Evolutionary conservation across 2,113 vertebrate species (phyloP), one percentile per base, ranked within the genome.

Genomic region (Mola mola): DNA sequence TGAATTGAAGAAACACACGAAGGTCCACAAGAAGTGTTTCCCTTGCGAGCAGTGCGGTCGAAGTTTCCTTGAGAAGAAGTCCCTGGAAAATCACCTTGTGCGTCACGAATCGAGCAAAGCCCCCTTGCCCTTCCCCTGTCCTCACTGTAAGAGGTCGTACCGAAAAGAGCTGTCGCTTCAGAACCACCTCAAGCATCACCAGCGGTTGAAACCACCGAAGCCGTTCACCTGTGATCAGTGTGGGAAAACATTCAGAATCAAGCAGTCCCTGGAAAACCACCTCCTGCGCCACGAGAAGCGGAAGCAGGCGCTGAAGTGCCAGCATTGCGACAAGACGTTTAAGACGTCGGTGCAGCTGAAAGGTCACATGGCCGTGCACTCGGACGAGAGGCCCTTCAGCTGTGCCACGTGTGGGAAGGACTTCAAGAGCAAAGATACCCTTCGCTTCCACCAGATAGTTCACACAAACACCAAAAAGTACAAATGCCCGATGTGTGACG

Each of bases 391-490:
- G 1, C 88, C 88, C 0, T 89, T 79, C 75, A 83, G 79, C 75
- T 89, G 88, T 0, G 65, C 69, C 0, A 89, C 84, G 0, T 89
- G 88, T 0, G 86, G 88, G 25, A 89, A 89, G 58, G 86, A 87
- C 56, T 89, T 89, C 51, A 89, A 89, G 77, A 89, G 86, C 6
- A 89, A 88, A 42, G 86, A 87, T 81, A 89, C 88, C 1, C 86
- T 89, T 0, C 84, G 86, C 51, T 89, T 89, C 79, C 88, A 89
- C 25, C 86, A 86, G 75, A 82, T 81, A 56, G 88, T 87, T 2
- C 88, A 89, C 86, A 83, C 84, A 0, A 76, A 42, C 41, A 2
- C 72, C 41, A 88, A 76, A 4, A 88, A 88, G 4, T 88, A 88
- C 70, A 83, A 88, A 3, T 89, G 88, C 66, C 22, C 48, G 0